Evolutionary conservation across 2,888 invertebrate species (phyloP).

Genomic region (Aphodius granarius): DNA sequence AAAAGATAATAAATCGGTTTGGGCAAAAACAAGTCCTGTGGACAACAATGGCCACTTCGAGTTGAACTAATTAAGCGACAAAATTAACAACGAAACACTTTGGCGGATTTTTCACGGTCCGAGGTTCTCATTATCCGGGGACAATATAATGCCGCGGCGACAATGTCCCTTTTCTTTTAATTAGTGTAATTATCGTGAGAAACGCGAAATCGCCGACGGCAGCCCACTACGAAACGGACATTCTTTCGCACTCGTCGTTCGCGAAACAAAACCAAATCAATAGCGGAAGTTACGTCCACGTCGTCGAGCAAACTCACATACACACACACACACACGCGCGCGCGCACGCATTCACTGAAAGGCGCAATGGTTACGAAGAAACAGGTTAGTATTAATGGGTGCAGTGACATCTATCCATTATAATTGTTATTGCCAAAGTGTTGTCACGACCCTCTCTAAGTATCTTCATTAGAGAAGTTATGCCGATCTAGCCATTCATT

Average conservation of each 20-base stretch:
- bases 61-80: neutral
- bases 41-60: neutral
- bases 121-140: neutral
- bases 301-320: too few species aligned
- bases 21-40: neutral
- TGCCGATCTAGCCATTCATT: neutral
- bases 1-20: neutral
- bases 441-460: neutral
- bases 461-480: neutral
- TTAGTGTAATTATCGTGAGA: conserved; percentile 15
- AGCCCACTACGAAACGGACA: neutral
- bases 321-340: neutral
- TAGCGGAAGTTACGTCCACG: neutral
- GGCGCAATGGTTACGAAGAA: neutral
- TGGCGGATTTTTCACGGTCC: neutral
- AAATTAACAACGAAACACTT: neutral
- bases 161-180: conserved; percentile 12
- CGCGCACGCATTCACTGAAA: neutral
- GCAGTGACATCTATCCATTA: neutral
- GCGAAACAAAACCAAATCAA: neutral
- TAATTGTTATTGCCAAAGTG: neutral
- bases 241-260: conserved; percentile 6
- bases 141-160: conserved; percentile 5
- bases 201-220: conserved; percentile 4
- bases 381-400: neutral